Conservation (phyloP, 2,888 invertebrate species). For the Campoplex capitator region DNA sequence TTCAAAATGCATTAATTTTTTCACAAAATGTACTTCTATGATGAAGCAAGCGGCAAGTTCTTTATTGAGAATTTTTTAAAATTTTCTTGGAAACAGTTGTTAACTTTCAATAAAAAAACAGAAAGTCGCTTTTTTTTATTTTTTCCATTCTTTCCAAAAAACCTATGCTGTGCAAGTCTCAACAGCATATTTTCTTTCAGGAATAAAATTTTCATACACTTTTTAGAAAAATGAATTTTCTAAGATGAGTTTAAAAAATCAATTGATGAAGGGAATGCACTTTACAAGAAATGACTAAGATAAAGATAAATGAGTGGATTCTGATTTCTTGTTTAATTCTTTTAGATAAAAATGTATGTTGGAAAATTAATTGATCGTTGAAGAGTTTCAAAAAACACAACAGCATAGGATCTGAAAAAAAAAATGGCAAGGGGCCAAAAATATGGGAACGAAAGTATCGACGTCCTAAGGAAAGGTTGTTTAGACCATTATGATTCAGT, state of each 20-base stretch:
- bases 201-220: neutral
- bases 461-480: conserved; percentile 84
- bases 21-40: neutral
- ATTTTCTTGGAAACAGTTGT: neutral
- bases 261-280: neutral
- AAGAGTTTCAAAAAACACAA: neutral
- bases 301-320: neutral
- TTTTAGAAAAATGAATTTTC: neutral
- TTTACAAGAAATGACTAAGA: neutral
- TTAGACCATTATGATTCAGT: conserved; percentile 83
- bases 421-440: conserved; percentile 77
- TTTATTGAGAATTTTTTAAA: neutral
- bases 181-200: neutral
- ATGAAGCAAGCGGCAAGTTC: no score
- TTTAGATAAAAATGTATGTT: neutral
- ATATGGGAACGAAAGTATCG: conserved; percentile 83
- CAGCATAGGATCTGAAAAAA: neutral
- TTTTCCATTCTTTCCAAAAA: neutral
- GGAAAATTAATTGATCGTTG: conserved; percentile 3
- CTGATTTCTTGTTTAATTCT: neutral
- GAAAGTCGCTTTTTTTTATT: neutral
- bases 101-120: no score
- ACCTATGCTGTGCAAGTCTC: neutral
- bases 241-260: neutral
- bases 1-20: neutral